Conservation (phyloP, 2,113 vertebrate species). For the Myrmecophaga tridactyla region DNA sequence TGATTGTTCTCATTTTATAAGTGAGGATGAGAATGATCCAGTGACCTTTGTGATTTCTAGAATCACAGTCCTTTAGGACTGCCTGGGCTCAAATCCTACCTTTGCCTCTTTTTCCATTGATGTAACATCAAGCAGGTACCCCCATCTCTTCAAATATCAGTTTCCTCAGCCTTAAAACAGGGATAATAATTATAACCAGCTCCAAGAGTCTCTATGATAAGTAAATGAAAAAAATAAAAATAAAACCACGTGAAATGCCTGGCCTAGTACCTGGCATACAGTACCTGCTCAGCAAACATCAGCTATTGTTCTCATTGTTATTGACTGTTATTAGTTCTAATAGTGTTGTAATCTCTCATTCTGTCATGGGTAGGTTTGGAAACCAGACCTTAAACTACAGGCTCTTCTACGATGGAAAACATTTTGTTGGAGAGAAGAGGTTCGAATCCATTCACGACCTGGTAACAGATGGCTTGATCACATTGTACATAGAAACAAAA, state of each 20-base stretch:
- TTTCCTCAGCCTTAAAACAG: not conserved
- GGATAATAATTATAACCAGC: not conserved
- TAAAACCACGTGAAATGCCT: not conserved
- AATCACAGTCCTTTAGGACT: not conserved
- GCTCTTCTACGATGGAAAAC: conserved; percentile 97
- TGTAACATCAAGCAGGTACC: not conserved
- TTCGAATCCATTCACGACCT: conserved; percentile 98
- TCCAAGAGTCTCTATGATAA: not conserved
- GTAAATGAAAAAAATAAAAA: not conserved
- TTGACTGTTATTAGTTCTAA: not conserved
- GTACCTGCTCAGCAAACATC: not conserved
- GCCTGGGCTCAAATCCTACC: not conserved
- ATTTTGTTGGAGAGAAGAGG: conserved; percentile 98
- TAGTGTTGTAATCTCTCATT: not conserved
- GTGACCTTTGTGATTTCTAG: not conserved
- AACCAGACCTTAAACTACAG: conserved; percentile 97
- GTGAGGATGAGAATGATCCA: not conserved
- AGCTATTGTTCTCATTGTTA: not conserved
- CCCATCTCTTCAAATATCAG: not conserved
- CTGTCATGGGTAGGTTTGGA: conserved; percentile 88
- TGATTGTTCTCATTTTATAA: not conserved
- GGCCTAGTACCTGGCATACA: not conserved
- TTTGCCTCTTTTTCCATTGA: not conserved
- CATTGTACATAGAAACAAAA: conserved; percentile 97
- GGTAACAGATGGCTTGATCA: conserved; percentile 98